Evolutionary conservation across 2,113 vertebrate species (phyloP), one percentile per base, ranked within the genome.

Genomic region (Narcine bancroftii): DNA sequence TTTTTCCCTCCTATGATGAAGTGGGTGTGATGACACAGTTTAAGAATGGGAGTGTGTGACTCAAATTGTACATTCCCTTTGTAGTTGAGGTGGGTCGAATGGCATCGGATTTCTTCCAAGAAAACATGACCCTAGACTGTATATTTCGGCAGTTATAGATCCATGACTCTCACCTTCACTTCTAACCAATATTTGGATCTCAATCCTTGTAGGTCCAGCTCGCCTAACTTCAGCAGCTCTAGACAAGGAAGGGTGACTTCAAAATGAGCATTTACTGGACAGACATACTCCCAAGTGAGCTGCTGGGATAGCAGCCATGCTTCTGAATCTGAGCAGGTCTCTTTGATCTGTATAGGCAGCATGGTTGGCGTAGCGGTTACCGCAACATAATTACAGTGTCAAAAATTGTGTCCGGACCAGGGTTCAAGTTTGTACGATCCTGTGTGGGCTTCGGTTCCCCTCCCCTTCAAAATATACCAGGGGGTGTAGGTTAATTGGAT

Each of bases 21-120:
- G 81, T 87, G 81, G 81, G 81, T 60, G 81, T 60, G 33, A 87
- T 87, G 81, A 87, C 53, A 63, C 53, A 87, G 56, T 56, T 21
- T 21, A 33, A 56, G 53, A 19, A 21, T 11, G 24, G 75, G 47
- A 81, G 33, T 87, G 36, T 17, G 56, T 87, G 81, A 87, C 33
- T 60, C 33, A 87, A 53, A 24, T 36, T 36, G 56, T 53, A 85
- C 50, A 85, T 47, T 79, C 42, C 50, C 26, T 83, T 83, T 56
- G 17, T 33, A 56, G 81, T 85, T 36, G 11, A 5, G 60, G 13
- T 63, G 81, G 33, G 53, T 7, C 60, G 33, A 36, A 17, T 7
- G 6, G 36, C 36, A 60, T n/a, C 60, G 81, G 81, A 87, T 24
- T 60, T 17, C 50, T 87, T 87, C n/a, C 53, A 87, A 63, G n/a